Evolutionary conservation across 2,797 vertebrate species (phyloP), one percentile per base, ranked within the genome.

Genomic region (Miichthys miiuy): DNA sequence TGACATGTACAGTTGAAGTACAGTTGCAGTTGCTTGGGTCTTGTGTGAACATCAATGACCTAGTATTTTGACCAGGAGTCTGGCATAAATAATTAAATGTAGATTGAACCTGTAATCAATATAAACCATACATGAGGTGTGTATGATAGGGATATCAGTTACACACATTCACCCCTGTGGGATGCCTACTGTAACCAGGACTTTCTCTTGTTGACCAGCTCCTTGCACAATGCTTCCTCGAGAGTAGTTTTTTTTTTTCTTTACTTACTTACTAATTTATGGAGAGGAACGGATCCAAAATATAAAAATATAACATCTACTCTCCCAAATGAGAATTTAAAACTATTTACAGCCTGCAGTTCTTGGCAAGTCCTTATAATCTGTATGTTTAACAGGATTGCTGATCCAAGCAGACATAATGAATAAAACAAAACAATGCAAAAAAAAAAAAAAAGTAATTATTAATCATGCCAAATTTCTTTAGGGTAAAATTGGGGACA

Each of bases 21-120:
- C 20, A 23, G 71, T 41, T 51, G 48, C 46, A 23, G 52, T 38
- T 38, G 38, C 0, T 7, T 10, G 46, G 17, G 20, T 64, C 5
- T 6, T 41, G 21, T 18, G 38, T 10, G 23, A 63, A 51, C 38
- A 68, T 18, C 25, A 46, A 7, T 25, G 8, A 63, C 17, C 16
- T 20, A 2, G 23, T 71, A 38, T 77, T 75, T 66, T 75, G 47
- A 69, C 48, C 47, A 70, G 13, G 18, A 56, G 20, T 46, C 47
- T 65, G 63, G 6, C 47, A 23, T 25, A 63, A 66, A 80, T 66
- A 51, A 81, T 69, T 76, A 63, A 66, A 75, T 63, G 41, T 42
- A 66, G 64, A 80, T 48, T 62, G 48, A 68, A 60, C 20, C 30
- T 73, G 50, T 68, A 68, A 68, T 84, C 47, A 67, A 67, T 69